Percentiles rank a stretch among this genome's conserved stretches.
Conservation (phyloP, 2,797 vertebrate genomes). For the Argentina silus region DNA sequence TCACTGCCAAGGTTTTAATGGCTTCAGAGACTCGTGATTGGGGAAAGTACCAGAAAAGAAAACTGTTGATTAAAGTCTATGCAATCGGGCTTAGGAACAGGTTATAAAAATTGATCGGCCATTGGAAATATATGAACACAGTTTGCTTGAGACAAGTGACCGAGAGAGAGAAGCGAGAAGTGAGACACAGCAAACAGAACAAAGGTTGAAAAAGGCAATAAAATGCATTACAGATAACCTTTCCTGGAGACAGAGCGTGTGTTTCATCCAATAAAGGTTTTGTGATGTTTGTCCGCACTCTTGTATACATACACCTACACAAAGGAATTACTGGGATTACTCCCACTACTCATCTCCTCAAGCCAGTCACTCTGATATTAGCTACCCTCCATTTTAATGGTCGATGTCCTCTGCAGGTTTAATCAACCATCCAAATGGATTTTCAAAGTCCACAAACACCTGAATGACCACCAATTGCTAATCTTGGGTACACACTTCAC, state of each 20-base stretch:
- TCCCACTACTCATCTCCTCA: neutral
- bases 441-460: neutral
- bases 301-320: neutral
- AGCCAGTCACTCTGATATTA: neutral
- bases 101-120: neutral
- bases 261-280: conserved; percentile 11
- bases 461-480: neutral
- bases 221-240: conserved; percentile 26
- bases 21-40: too few species aligned
- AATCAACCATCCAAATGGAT: neutral
- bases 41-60: too few species aligned
- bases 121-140: neutral
- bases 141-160: neutral
- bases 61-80: too few species aligned
- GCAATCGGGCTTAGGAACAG: too few species aligned
- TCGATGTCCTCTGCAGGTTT: neutral
- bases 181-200: conserved; percentile 16
- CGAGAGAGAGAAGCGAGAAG: neutral
- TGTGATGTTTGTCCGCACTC: conserved; percentile 11
- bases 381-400: neutral
- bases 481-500: neutral
- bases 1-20: too few species aligned
- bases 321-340: neutral
- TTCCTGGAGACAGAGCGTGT: conserved; percentile 5
- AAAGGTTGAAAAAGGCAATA: conserved; percentile 40